A percentile compares a stretch with the other conserved stretches of the same genome.
Conservation (phyloP, 2,113 vertebrate species). For the Neodon shergylaensis region DNA sequence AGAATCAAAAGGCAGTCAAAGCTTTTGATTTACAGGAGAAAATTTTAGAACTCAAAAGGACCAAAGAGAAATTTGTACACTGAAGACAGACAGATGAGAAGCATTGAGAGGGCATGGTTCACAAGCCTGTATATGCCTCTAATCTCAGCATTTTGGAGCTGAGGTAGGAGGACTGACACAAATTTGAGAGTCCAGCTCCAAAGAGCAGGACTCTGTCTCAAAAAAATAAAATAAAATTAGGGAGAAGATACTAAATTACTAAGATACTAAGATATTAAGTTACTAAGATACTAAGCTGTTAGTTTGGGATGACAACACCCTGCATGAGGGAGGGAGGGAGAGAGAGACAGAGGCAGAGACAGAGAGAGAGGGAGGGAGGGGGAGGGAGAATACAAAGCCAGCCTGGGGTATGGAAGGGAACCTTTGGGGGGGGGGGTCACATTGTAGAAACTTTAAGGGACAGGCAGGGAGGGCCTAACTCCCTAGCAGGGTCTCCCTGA, state of each 20-base stretch:
- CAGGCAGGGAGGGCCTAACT: not conserved
- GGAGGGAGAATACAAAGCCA: not conserved
- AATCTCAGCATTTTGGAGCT: not conserved
- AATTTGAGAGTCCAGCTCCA: not conserved
- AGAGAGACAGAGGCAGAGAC: too few species aligned
- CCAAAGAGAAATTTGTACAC: not conserved
- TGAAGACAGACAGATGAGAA: not conserved
- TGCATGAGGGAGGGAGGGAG: too few species aligned
- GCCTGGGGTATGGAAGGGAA: not conserved
- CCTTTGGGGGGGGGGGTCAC: not conserved
- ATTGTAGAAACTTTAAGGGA: not conserved
- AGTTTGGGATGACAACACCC: not conserved
- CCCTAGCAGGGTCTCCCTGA: not conserved
- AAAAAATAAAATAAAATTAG: not conserved
- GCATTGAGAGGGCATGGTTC: too few species aligned
- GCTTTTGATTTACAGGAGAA: constrained; percentile 4
- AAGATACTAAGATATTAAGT: not conserved
- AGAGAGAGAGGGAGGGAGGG: too few species aligned
- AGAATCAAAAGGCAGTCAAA: not conserved
- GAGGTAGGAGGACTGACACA: not conserved
- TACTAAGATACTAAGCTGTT: not conserved
- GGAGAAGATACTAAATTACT: not conserved
- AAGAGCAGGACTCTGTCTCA: not conserved
- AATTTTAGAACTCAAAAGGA: constrained; percentile 8
- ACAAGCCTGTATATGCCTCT: too few species aligned